Evolutionary conservation across 2,113 vertebrate species (phyloP), one percentile per base, ranked within the genome.

Genomic region (Mormoops blainvillei): DNA sequence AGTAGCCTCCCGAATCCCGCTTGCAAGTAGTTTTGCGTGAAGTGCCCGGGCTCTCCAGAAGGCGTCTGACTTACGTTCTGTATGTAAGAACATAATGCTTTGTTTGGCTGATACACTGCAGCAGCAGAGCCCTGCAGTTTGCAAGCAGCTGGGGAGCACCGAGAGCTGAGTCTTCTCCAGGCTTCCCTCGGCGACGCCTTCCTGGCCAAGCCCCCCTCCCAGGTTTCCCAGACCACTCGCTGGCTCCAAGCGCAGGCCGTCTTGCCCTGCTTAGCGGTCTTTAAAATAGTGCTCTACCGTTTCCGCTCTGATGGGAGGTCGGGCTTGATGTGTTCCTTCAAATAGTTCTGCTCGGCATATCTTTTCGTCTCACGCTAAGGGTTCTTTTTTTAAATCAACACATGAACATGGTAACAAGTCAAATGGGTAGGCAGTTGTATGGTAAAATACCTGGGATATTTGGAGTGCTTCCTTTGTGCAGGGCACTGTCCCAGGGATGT

Each of bases 161-260:
- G 20, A 20, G 43, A 67, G 48, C 36, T 24, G 43, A 3, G 0
- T 45, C 38, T 48, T 65, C 36, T n/a, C 11, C 8, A 33, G 43
- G 54, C 54, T 61, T 52, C n/a, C 28, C 82, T 41, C 68, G 18
- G 50, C 52, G 31, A 74, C 43, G 22, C 14, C 65, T 43, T 19
- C 68, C 20, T 38, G n/a, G 2, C n/a, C 33, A 61, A 63, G 14
- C 5, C 5, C 28, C 28, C 4, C 14, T 14, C 1, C 2, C 0
- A 0, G 0, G 0, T 54, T 6, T 18, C 24, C n/a, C 10, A 0
- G 5, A 16, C 28, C 26, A 7, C 52, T 18, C 22, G 0, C 14
- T 15, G 5, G 5, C 56, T 58, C 65, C 33, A 33, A 11, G 14
- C 0, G 2, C 28, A 4, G 13, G 26, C 36, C 28, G 8, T 78